Conservation (phyloP, 2,797 vertebrate genomes). For the Rhabdomys pumilio region DNA sequence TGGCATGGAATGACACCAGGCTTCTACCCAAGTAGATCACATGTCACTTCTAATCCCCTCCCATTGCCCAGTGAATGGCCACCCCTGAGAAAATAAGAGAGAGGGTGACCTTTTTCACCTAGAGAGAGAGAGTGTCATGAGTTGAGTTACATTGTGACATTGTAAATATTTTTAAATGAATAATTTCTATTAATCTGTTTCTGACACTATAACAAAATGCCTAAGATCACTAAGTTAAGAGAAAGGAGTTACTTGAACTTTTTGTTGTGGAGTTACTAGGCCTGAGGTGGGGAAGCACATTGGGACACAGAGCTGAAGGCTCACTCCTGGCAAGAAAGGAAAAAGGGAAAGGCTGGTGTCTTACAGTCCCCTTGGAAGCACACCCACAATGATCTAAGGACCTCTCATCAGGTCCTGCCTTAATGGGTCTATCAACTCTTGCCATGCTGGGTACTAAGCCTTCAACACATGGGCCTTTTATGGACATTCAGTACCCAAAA, state of each 20-base stretch:
- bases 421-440: background rate
- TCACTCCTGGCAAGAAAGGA: background rate
- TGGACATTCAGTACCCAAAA: background rate
- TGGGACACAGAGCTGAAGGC: background rate
- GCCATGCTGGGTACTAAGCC: background rate
- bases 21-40: background rate
- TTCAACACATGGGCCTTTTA: background rate
- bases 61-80: background rate
- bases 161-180: conserved; percentile 11
- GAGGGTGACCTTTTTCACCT: background rate
- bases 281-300: background rate
- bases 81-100: background rate
- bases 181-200: background rate
- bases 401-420: background rate
- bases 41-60: background rate
- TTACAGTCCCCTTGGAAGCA: background rate
- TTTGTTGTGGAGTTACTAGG: background rate
- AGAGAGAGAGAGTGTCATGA: background rate
- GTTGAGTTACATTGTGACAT: background rate
- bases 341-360: background rate
- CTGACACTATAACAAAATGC: background rate
- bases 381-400: background rate
- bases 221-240: background rate
- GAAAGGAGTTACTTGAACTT: background rate
- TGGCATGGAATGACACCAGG: background rate